A percentile compares a stretch with the other conserved stretches of the same genome.
Conservation (phyloP, 2,888 invertebrate genomes). For the Dendrolimus houi region DNA sequence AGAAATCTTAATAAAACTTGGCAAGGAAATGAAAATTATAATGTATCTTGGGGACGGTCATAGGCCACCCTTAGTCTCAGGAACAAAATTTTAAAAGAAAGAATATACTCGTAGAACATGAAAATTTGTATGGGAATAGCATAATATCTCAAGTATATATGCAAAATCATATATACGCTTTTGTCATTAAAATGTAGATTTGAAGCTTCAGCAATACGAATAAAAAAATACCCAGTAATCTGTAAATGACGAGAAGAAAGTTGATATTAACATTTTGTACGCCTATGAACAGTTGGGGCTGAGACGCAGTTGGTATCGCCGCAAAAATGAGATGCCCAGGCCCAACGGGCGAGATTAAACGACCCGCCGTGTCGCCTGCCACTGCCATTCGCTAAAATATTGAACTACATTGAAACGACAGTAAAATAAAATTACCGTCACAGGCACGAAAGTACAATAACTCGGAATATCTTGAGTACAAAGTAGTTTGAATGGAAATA, state of each 20-base stretch:
- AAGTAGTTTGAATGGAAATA: slow-evolving; percentile 1
- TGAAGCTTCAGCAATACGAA: no score
- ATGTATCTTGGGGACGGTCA: no score
- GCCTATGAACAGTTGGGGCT: slow-evolving; percentile 8
- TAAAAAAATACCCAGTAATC: no score
- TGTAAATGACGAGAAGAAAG: not conserved
- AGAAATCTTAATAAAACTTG: no score
- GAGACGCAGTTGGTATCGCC: slow-evolving; percentile 11
- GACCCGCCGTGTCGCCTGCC: slow-evolving; percentile 29
- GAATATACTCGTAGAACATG: no score
- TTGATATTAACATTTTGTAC: slow-evolving; percentile 2
- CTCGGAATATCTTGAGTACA: slow-evolving; percentile 2
- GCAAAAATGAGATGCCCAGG: slow-evolving; percentile 40
- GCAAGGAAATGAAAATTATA: no score
- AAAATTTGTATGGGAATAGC: no score
- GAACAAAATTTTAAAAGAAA: no score
- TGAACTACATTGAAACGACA: slow-evolving; percentile 40
- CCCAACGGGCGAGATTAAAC: slow-evolving; percentile 44
- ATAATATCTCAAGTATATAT: no score
- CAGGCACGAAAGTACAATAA: slow-evolving; percentile 16
- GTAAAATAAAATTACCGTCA: slow-evolving; percentile 34
- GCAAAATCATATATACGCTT: no score
- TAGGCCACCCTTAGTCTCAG: no score
- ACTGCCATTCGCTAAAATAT: slow-evolving; percentile 47
- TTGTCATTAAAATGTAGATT: no score